These are phyloP conservation scores for Siderastrea radians DNA, from an alignment of 92 coral and sea anemone genomes.

Conservation along the genomic window DNA sequence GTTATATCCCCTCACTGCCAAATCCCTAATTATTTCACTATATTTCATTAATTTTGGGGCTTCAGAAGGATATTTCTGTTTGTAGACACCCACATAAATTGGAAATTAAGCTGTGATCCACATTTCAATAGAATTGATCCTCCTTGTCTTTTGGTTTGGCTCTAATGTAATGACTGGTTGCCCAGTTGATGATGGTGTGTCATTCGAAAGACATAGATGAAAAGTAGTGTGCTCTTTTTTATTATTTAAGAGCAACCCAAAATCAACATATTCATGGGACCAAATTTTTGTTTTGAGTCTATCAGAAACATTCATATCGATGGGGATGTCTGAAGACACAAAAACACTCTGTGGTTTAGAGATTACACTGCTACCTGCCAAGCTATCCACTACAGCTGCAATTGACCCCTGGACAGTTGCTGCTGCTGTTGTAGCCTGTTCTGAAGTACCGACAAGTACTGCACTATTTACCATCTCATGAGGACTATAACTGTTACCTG, in stretches of 20 bases:
- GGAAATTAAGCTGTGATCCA: constrained; percentile 27
- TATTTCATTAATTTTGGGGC: constrained; percentile 41
- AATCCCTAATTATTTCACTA: constrained; percentile 35
- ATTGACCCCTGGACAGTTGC: constrained; percentile 30
- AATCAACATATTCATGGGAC: too few species aligned
- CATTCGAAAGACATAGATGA: too few species aligned
- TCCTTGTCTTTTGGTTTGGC: constrained; percentile 19
- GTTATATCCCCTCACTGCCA: constrained; percentile 47
- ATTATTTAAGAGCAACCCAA: constrained; percentile 24
- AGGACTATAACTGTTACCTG: too few species aligned
- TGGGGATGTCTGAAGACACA: constrained; percentile 48
- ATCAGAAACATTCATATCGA: constrained; percentile 15
- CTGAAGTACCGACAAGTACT: too few species aligned
- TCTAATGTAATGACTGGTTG: constrained; percentile 24
- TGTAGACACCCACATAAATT: constrained; percentile 32
- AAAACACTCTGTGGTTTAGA: constrained; percentile 34
- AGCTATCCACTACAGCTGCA: constrained; percentile 10
- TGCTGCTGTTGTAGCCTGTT: too few species aligned
- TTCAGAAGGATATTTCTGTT: constrained; percentile 20
- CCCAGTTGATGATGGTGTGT: too few species aligned
- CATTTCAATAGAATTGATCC: constrained; percentile 10
- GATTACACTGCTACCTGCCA: background rate
- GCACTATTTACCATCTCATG: too few species aligned
- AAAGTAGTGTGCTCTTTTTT: background rate
- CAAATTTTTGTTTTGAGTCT: constrained; percentile 25